Base-by-base conservation (phyloP, 2,888 invertebrate genomes). In the Drosophila kanekoi region DNA sequence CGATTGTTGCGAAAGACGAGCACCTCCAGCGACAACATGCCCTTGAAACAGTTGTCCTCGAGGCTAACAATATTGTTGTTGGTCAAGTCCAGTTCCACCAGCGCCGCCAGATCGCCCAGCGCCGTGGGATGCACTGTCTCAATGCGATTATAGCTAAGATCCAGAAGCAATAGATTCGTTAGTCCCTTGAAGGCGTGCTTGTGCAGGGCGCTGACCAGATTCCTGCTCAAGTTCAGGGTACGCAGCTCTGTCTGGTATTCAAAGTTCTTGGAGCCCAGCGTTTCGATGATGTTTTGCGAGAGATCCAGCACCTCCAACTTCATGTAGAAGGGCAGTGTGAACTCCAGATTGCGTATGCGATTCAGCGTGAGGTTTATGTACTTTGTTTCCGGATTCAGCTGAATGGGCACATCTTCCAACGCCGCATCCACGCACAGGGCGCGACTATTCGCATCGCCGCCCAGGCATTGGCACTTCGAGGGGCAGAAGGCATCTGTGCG, bases 351-450 rank as follows among this genome's bases (percentile, higher is more conserved):
- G 89, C 94, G 94, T 90, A 98, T 96, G 79, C 95, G 95, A 92
- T 98, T 98, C 90, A 95, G 94, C n/a, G 96, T 95, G 63, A 98
- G 94, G 91, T 96, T 96, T 90, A 98, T 95, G 92, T 95, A 95
- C 56, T 95, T 95, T 52, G 97, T 95, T 91, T 96, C 96, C 41
- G 98, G 98, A 92, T 97, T 97, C 79, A 97, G 94, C 91, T 97
- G 97, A 83, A 97, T 97, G 68, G 97, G 97, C 58, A 97, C 96
- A 83, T 96, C 96, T 91, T 96, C 96, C 77, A 97, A 94, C 70
- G 94, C 95, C 58, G 96, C 96, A 88, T 95, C 95, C 78, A 95
- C 95, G 92, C 97, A 97, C 76, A 95, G 94, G 32, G 96, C 96
- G 65, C 94, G 94, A 74, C 96, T 94, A 76, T 94, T 93, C 54